Base-by-base conservation (phyloP, 2,113 vertebrate genomes). In the Gobiocypris rarus region DNA sequence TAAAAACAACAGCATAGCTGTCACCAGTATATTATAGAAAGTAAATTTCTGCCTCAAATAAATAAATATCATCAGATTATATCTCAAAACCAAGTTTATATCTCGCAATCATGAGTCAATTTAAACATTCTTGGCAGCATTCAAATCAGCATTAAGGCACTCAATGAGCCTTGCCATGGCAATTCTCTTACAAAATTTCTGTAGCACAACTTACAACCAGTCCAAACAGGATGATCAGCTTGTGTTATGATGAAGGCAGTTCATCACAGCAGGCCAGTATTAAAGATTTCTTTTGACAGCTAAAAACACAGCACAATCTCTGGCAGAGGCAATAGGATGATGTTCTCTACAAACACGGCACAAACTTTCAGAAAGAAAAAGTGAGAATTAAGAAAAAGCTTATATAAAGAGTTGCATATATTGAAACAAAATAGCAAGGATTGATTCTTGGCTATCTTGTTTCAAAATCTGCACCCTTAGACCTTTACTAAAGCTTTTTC, bases 131-230 rank as follows among this genome's bases (percentile, higher is more conserved):
- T 89, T 91, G 88, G 94, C 91, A 93, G 94, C 90, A 90, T 94
- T 93, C 94, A 94, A 94, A 93, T 95, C 93, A 93, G 90, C 93
- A 95, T 96, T 95, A 95, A 93, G 94, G 91, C 87, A 91, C 93
- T 94, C 94, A 95, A 95, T 96, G 95, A 95, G 95, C 93, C 95
- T 92, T 94, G 89, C 91, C 93, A 88, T 93, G 92, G 94, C 94
- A 94, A 94, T 95, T 95, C 94, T 94, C 91, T 91, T 92, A 93
- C 94, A 95, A 94, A 95, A 94, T 93, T 94, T 93, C 92, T 90
- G 92, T 92, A 92, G 93, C 92, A 94, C 94, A 94, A 94, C 93
- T 93, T 94, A 94, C 91, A 93, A 86, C 91, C n/a, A 4, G 70
- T 75, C 76, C 69, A 19, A 59, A 43, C 75, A 81, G 77, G 70